Base-by-base conservation (phyloP, 1,140 invertebrate species). In the Drosophila persimilis region DNA sequence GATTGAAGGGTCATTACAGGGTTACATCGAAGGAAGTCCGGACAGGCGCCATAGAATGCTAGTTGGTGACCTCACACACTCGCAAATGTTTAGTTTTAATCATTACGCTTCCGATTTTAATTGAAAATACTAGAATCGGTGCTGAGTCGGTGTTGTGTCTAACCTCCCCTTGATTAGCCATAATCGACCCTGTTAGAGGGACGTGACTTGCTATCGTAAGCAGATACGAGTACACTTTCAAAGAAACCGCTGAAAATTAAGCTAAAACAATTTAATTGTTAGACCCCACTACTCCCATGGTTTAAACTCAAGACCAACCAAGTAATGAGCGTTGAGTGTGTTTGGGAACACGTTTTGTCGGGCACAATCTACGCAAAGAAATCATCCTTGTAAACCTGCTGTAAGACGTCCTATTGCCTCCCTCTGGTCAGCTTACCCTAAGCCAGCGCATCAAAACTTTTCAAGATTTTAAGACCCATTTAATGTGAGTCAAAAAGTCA, bases 161-260 rank as follows among this genome's bases (percentile, higher is more conserved):
- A 78, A 64, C 80, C 69, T 78, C 79, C 70, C 79, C 79, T 81
- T 81, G 77, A 60, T 47, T 61, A 73, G 47, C 59, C 60, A 72
- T 44, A 50, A 22, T 55, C 60, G 77, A 80, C 77, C 79, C 79
- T 83, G 66, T 57, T 57, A 60, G 59, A 20, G 43, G 74, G 69
- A 83, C 79, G 79, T 81, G 79, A 81, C 79, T 70, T 55, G 79
- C 26, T 45, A 26, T 26, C 24, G 22, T 24, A 24, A 11, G 4
- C 4, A 13, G 3, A 13, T 11, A 39, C 35, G 35, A 5, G 35
- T 13, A 31, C 3, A 9, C 31, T 9, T 8, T 0, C 2, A 31
- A 31, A 31, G 8, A 31, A 31, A 31, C 31, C 31, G 31, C 8
- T 9, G 3, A 13, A 39, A 39, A 39, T 39, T 5, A 39, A 39